These are phyloP conservation scores for Drosophila nr. fundita DNA, from an alignment of 2,888 invertebrate species.

Conservation along the genomic window DNA sequence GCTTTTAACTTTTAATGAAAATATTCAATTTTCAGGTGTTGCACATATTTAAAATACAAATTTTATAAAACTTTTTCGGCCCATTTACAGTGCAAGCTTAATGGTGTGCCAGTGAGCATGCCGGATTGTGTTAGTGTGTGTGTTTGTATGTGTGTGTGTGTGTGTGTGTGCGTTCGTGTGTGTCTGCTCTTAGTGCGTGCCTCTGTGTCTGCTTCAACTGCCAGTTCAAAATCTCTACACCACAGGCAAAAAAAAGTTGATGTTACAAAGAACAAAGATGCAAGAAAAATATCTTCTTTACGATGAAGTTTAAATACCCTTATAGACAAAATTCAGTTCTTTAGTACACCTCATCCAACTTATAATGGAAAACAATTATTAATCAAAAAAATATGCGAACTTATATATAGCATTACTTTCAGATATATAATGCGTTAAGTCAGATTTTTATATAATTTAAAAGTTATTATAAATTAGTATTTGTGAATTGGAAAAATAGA, in stretches of 20 bases:
- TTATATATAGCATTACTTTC: background rate
- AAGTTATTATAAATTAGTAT: background rate
- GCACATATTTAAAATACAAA: conserved; percentile 67
- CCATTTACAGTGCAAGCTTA: conserved; percentile 18
- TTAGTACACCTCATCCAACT: background rate
- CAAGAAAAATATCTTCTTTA: background rate
- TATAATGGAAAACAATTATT: background rate
- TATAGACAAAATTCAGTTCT: background rate
- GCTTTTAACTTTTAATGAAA: conserved; percentile 80
- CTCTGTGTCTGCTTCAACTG: background rate
- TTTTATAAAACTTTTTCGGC: conserved; percentile 32
- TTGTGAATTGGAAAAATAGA: background rate
- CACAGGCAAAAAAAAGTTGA: conserved; percentile 2
- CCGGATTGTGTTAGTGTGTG: conserved; percentile 7
- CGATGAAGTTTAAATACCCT: background rate
- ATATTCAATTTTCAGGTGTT: conserved; percentile 79
- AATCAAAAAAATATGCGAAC: background rate
- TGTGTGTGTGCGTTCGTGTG: conserved; percentile 14
- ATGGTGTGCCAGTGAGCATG: conserved; percentile 1
- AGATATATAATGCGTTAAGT: background rate
- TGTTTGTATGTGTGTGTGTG: background rate
- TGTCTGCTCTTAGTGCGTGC: conserved; percentile 21
- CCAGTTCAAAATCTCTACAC: background rate
- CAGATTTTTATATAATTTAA: background rate
- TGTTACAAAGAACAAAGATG: conserved; percentile 13